These are phyloP conservation scores for Lamellibrachia columna DNA, from an alignment of 2,888 invertebrate genomes.

Conservation along the genomic window DNA sequence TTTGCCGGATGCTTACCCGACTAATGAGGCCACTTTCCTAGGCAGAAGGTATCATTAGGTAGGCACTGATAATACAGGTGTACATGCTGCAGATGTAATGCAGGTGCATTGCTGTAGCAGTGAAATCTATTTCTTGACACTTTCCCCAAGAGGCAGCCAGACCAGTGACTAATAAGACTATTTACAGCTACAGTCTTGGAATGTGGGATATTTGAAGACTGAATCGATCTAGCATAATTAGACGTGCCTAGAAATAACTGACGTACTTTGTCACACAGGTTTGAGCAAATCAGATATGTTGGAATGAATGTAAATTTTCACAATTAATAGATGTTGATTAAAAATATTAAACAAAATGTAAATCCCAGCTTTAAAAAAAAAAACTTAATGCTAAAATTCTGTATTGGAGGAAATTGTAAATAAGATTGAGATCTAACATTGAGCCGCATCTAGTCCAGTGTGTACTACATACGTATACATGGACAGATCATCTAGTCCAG, in stretches of 20 bases:
- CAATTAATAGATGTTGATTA: no score
- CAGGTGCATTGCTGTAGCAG: not conserved
- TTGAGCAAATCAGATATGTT: not conserved
- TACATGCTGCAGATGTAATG: no score
- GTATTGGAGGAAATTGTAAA: no score
- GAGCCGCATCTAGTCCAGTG: no score
- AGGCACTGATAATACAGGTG: not conserved
- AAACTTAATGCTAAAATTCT: no score
- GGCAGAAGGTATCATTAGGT: not conserved
- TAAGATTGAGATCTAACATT: no score
- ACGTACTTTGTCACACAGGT: not conserved
- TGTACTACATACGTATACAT: no score
- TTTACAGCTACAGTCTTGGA: not conserved
- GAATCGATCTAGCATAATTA: not conserved
- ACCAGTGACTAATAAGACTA: not conserved
- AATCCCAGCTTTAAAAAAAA: no score
- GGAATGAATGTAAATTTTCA: not conserved
- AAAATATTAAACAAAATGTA: no score
- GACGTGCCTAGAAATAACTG: not conserved
- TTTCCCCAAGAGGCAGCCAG: not conserved
- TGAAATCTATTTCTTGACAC: not conserved
- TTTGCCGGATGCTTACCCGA: not conserved
- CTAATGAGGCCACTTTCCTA: not conserved
- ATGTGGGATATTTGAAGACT: not conserved
- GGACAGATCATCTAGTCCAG: no score